Percentiles rank a stretch among this genome's conserved stretches.
Conservation (phyloP, 2,113 vertebrate genomes). For the Ptilorrhoa leucosticta region DNA sequence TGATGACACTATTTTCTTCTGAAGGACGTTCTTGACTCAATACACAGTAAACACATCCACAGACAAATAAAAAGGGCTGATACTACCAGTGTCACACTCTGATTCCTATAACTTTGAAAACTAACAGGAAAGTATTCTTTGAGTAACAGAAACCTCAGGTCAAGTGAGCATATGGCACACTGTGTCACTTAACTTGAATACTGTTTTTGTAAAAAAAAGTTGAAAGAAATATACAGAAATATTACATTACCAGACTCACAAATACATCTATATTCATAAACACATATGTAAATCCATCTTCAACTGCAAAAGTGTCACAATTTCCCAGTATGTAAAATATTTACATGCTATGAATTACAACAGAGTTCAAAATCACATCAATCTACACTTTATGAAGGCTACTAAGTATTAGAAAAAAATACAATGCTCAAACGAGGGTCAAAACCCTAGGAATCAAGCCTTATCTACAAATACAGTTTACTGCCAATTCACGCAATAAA, state of each 20-base stretch:
- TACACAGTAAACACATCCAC: background rate
- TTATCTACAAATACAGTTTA: rapidly evolving
- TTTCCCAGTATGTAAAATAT: background rate
- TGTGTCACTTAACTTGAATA: rapidly evolving
- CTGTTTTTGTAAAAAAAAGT: background rate
- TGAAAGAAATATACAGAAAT: background rate
- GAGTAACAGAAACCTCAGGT: background rate
- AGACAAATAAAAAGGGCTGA: background rate
- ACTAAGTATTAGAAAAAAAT: background rate
- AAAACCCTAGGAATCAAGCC: background rate
- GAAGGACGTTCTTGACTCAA: background rate
- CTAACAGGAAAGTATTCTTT: background rate
- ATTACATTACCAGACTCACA: background rate
- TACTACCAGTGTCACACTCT: background rate
- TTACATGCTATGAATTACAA: background rate
- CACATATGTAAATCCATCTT: background rate
- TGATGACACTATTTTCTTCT: background rate
- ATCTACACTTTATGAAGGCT: background rate
- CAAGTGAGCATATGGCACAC: background rate
- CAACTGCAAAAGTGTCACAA: background rate
- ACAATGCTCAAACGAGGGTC: background rate
- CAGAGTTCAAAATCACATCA: background rate
- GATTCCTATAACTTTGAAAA: background rate
- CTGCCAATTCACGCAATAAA: background rate
- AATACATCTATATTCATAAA: background rate